A percentile compares a stretch with the other conserved stretches of the same genome.
phyloP scores from a whole-genome alignment of 1,140 invertebrate genomes.

The Anagrus nilaparvatae region DNA sequence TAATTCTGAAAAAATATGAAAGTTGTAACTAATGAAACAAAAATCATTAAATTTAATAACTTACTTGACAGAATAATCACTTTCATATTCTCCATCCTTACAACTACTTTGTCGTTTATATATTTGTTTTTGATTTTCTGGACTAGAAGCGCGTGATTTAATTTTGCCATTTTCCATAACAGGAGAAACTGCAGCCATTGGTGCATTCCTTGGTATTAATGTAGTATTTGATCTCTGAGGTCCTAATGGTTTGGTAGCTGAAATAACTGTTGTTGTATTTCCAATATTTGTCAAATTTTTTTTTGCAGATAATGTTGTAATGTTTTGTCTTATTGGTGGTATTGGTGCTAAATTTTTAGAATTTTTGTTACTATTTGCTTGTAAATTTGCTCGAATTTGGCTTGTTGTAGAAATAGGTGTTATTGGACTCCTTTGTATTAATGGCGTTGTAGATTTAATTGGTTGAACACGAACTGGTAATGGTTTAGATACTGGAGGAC shows the following conservation, averaged over 20 bases:
- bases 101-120: constrained; percentile 35
- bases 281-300: background rate
- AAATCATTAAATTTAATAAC: constrained; percentile 13
- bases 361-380: constrained; percentile 32
- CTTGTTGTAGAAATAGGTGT: constrained; percentile 35
- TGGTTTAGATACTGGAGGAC: constrained; percentile 30
- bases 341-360: constrained; percentile 35
- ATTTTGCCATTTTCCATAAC: constrained; percentile 40
- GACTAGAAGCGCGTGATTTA: constrained; percentile 33
- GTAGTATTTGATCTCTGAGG: constrained; percentile 38
- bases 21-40: constrained; percentile 1
- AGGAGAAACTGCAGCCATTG: constrained; percentile 39
- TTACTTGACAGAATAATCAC: constrained; percentile 40
- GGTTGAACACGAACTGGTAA: constrained; percentile 37
- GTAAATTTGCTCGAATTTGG: constrained; percentile 36
- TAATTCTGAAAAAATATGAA: constrained; percentile 32
- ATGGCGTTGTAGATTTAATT: constrained; percentile 36
- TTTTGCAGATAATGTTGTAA: constrained; percentile 20
- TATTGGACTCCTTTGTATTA: constrained; percentile 34
- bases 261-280: constrained; percentile 8
- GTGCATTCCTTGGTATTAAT: constrained; percentile 33
- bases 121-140: constrained; percentile 34
- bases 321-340: constrained; percentile 34
- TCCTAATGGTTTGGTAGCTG: constrained; percentile 29
- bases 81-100: constrained; percentile 35